Conservation (phyloP, 1,140 invertebrate genomes). For the Oryctes rhinoceros region DNA sequence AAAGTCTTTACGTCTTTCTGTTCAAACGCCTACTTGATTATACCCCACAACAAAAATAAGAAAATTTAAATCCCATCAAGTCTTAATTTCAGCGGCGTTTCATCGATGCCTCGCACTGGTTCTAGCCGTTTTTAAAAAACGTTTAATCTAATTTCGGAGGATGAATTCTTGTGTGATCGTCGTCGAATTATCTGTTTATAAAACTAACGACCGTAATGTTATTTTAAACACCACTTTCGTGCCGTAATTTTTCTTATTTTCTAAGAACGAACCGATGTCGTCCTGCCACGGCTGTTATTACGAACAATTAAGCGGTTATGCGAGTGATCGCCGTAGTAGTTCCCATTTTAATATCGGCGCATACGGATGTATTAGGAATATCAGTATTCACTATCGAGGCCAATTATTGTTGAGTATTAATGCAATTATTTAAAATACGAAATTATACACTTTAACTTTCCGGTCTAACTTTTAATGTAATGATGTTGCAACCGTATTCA, state of each 20-base stretch:
- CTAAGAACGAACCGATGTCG: background rate
- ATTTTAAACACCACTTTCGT: slow-evolving; percentile 20
- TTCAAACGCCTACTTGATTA: background rate
- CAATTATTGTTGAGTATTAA: slow-evolving; percentile 21
- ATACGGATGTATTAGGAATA: background rate
- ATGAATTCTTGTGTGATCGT: background rate
- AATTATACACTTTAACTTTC: slow-evolving; percentile 27
- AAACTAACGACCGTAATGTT: slow-evolving; percentile 29
- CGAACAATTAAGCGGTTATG: slow-evolving; percentile 34
- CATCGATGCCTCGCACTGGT: background rate
- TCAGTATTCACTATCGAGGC: background rate
- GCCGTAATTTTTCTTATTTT: slow-evolving; percentile 17
- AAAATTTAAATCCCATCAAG: slow-evolving; percentile 33
- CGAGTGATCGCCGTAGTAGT: slow-evolving; percentile 13
- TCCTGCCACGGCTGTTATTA: slow-evolving; percentile 7
- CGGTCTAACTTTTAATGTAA: background rate
- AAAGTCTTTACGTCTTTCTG: background rate
- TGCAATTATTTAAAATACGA: slow-evolving; percentile 32
- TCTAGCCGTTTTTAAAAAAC: slow-evolving; percentile 4
- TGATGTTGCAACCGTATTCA: slow-evolving; percentile 25
- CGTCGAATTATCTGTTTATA: slow-evolving; percentile 34
- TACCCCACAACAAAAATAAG: background rate
- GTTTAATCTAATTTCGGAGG: slow-evolving; percentile 21
- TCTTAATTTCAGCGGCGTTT: background rate
- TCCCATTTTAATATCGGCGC: background rate